These are phyloP conservation scores for Epinephelus moara DNA, from an alignment of 2,113 vertebrate genomes.

Conservation along the genomic window DNA sequence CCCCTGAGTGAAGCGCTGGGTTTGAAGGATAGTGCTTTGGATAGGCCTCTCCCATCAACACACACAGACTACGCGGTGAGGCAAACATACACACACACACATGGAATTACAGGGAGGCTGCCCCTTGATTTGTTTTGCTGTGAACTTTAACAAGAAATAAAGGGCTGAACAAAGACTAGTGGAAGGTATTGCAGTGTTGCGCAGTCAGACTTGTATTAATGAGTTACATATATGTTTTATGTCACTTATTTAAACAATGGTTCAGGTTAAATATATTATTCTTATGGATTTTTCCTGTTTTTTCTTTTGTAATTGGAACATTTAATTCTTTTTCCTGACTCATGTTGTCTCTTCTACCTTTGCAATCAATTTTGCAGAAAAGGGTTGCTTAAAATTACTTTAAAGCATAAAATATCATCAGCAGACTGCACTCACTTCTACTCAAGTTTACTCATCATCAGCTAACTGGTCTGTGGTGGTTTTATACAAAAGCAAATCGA, in stretches of 20 bases:
- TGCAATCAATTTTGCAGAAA: no score
- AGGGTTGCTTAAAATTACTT: no score
- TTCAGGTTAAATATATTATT: not conserved
- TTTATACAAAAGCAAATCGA: not conserved
- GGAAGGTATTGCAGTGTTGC: not conserved
- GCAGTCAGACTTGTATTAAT: not conserved
- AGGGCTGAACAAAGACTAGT: not conserved
- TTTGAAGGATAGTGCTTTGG: constrained; percentile 78
- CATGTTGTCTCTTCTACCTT: not conserved
- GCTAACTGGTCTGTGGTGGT: not conserved
- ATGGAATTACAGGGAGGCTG: constrained; percentile 29
- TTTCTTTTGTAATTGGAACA: not conserved
- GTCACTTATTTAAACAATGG: not conserved
- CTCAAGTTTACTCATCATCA: not conserved
- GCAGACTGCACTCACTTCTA: not conserved
- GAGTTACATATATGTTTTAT: not conserved
- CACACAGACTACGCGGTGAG: constrained; percentile 32
- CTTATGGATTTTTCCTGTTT: not conserved
- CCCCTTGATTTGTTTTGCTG: constrained; percentile 41
- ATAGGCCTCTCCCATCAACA: constrained; percentile 64
- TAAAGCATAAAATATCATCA: not conserved
- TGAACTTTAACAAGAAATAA: constrained; percentile 16
- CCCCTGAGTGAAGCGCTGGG: constrained; percentile 64
- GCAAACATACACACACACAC: constrained; percentile 25
- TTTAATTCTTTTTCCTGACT: not conserved